Percentiles rank a stretch among this genome's conserved stretches.
Evolutionary conservation across 2,888 invertebrate genomes (phyloP).

Genomic region (Empis livida): DNA sequence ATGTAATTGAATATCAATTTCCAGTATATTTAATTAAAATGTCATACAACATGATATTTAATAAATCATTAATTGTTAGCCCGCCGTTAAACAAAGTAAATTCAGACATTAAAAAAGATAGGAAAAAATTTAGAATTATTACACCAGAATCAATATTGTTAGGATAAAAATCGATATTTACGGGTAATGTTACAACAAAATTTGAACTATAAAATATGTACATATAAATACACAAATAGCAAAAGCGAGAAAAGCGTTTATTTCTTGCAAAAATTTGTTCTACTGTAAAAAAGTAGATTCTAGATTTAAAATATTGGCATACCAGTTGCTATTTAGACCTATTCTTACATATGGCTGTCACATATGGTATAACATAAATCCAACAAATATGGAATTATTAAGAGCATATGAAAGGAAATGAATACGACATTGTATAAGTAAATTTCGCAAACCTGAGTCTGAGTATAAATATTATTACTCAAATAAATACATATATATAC

Average conservation of each 20-base stretch:
- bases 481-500: neutral
- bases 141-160: neutral
- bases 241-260: neutral
- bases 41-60: neutral
- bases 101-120: neutral
- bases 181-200: constrained; percentile 1
- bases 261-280: neutral
- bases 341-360: constrained; percentile 2
- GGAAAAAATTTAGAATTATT: neutral
- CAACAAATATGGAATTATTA: neutral
- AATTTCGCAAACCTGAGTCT: constrained; percentile 1
- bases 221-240: neutral
- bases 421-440: neutral
- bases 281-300: neutral
- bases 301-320: neutral
- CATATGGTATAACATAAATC: constrained; percentile 3
- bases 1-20: neutral
- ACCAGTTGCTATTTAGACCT: neutral
- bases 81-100: neutral
- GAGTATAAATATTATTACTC: neutral
- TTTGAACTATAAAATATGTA: neutral
- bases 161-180: neutral
- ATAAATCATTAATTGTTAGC: neutral
- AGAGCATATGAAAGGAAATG: constrained; percentile 3
- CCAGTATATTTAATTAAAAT: neutral